Evolutionary conservation across 2,113 vertebrate species (phyloP), one percentile per base, ranked within the genome.

Genomic region (Rhipidura dahli): DNA sequence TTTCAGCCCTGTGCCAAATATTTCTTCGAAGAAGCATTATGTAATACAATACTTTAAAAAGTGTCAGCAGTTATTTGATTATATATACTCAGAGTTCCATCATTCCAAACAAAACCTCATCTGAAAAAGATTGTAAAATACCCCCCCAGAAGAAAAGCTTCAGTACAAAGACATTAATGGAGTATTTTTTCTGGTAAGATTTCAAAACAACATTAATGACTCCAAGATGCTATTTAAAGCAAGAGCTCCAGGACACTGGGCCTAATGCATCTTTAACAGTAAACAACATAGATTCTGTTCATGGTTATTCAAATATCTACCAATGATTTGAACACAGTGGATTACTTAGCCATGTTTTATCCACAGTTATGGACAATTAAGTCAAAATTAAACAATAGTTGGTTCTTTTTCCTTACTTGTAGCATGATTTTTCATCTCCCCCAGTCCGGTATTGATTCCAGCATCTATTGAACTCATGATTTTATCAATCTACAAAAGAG

Each of bases 401-500:
- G 49, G 30, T 7, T 89, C 40, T 30, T 93, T 88, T 81, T 95
- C 39, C 97, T 98, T 98, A 99, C 99, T 98, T 98, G 97, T 91
- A 72, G n/a, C 16, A 10, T 98, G 96, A 79, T 98, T 97, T 42
- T 98, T 98, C 92, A 98, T 98, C 89, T 98, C 98, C 59, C 98
- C 97, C 96, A 99, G 94, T 85, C 98, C 99, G 44, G 98, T 99
- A 84, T 98, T 97, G 93, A 99, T 99, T 95, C 99, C 99, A 77
- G 98, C 99, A 87, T 99, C 99, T 93, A 99, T 99, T 45, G 99
- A 99, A 97, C 98, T 99, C 99, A 99, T 99, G 92, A 99, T 99
- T 98, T 99, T 99, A 98, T 99, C 99, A 90, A 99, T 99, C 99
- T 99, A 94, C 42, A 95, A 95, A 96, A 94, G 90, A 97, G 70